These are phyloP conservation scores for Carcharodon carcharias DNA, from an alignment of 2,797 vertebrate genomes.

Conservation along the genomic window DNA sequence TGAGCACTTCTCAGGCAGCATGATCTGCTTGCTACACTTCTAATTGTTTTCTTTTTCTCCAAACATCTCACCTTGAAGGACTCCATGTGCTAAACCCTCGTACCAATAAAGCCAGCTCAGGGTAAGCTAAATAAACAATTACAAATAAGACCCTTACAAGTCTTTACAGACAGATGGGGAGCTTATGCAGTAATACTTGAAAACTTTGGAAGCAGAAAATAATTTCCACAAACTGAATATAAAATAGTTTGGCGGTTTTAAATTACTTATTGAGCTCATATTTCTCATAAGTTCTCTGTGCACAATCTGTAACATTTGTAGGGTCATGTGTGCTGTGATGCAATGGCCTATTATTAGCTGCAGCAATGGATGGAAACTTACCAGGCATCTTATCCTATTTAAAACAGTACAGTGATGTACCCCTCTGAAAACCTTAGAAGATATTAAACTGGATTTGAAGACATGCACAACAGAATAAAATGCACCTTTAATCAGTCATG, in stretches of 20 bases:
- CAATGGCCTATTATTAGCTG: not conserved
- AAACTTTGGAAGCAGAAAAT: not conserved
- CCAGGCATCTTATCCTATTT: not conserved
- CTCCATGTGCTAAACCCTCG: not conserved
- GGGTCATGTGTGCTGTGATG: not conserved
- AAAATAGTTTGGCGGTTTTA: not conserved
- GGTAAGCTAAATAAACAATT: not conserved
- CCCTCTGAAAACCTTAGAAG: not conserved
- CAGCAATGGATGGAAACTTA: conserved; percentile 8
- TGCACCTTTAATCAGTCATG: not conserved
- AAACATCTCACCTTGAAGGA: not conserved
- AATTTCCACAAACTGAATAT: not conserved
- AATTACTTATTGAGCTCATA: conserved; percentile 16
- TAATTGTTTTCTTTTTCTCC: not conserved
- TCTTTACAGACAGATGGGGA: not conserved
- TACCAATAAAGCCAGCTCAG: not conserved
- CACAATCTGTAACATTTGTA: not conserved
- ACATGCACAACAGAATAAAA: not conserved
- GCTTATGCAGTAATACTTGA: not conserved
- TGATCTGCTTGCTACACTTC: not conserved
- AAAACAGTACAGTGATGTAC: not conserved
- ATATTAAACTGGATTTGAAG: not conserved
- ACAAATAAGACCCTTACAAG: not conserved
- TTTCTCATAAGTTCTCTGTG: not conserved
- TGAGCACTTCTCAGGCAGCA: not conserved